A percentile compares a stretch with the other conserved stretches of the same genome.
These are phyloP conservation scores for Pantala flavescens DNA, from an alignment of 1,140 invertebrate genomes.

Conservation along the genomic window DNA sequence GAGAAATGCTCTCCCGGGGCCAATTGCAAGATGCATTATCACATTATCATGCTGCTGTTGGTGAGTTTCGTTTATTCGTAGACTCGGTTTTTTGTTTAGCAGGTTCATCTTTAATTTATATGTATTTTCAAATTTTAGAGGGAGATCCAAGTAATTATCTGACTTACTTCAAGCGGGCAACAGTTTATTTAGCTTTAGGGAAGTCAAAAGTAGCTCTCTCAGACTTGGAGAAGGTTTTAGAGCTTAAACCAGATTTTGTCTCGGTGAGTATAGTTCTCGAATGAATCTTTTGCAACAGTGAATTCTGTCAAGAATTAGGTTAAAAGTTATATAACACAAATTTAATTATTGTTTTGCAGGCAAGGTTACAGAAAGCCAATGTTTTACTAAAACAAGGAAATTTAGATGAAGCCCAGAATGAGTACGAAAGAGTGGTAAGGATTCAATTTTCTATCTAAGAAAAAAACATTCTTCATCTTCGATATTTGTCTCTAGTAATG, in stretches of 20 bases:
- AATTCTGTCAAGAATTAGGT: too few relatives aligned
- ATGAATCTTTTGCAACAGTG: neutral
- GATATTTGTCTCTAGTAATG: too few relatives aligned
- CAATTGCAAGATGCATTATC: constrained; percentile 92
- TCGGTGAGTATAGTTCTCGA: constrained; percentile 41
- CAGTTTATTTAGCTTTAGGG: constrained; percentile 90
- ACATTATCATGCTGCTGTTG: constrained; percentile 96
- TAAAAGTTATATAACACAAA: neutral
- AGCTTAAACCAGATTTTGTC: constrained; percentile 89
- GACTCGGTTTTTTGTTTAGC: constrained; percentile 7
- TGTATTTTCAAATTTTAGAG: constrained; percentile 51
- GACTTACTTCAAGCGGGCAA: constrained; percentile 89
- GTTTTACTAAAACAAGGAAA: constrained; percentile 83
- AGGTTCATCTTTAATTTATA: constrained; percentile 18
- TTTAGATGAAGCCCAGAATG: constrained; percentile 66
- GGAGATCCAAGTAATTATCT: constrained; percentile 93
- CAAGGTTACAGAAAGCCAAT: constrained; percentile 74
- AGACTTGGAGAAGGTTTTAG: constrained; percentile 85
- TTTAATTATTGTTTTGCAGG: constrained; percentile 37
- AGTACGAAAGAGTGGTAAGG: constrained; percentile 79
- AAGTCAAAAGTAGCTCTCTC: constrained; percentile 90
- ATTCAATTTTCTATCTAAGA: neutral
- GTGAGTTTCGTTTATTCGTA: constrained; percentile 45
- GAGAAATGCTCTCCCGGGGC: constrained; percentile 77
- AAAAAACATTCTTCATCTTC: too few relatives aligned